Conservation (phyloP, 2,888 invertebrate species). For the Calliphora vomitoria region DNA sequence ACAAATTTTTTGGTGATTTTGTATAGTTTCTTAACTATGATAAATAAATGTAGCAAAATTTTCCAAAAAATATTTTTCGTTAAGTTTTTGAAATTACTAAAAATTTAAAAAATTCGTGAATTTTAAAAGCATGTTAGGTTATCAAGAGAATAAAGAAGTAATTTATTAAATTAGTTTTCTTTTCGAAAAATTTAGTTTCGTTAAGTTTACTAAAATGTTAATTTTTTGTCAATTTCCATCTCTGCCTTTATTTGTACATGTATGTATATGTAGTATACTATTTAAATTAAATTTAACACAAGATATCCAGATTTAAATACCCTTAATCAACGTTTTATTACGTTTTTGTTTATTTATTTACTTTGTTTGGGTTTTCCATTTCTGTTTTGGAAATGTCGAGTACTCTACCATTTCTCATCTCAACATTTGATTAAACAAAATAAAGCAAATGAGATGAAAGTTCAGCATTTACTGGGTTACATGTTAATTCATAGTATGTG, state of each 20-base stretch:
- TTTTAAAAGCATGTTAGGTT: too few relatives aligned
- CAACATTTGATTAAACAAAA: neutral
- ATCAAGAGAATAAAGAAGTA: too few relatives aligned
- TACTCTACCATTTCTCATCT: neutral
- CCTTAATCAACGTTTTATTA: constrained; percentile 51
- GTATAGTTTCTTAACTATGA: too few relatives aligned
- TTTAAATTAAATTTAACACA: constrained; percentile 34
- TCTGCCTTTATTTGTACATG: neutral
- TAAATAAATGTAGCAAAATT: too few relatives aligned
- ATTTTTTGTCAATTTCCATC: neutral
- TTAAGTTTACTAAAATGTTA: too few relatives aligned
- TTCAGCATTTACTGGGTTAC: neutral
- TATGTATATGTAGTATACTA: neutral
- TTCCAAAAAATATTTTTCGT: too few relatives aligned
- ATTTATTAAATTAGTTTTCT: too few relatives aligned
- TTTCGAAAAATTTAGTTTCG: too few relatives aligned
- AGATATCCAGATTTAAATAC: constrained; percentile 50
- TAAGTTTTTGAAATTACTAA: too few relatives aligned
- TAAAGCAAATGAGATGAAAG: neutral
- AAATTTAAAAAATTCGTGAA: too few relatives aligned
- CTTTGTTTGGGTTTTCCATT: neutral
- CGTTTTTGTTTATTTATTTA: neutral
- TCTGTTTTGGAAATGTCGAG: constrained; percentile 27
- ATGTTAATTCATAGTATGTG: neutral
- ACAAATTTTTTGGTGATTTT: too few relatives aligned